phyloP scores from a whole-genome alignment of 2,797 vertebrate species.

The Halcyon leucocephala region DNA sequence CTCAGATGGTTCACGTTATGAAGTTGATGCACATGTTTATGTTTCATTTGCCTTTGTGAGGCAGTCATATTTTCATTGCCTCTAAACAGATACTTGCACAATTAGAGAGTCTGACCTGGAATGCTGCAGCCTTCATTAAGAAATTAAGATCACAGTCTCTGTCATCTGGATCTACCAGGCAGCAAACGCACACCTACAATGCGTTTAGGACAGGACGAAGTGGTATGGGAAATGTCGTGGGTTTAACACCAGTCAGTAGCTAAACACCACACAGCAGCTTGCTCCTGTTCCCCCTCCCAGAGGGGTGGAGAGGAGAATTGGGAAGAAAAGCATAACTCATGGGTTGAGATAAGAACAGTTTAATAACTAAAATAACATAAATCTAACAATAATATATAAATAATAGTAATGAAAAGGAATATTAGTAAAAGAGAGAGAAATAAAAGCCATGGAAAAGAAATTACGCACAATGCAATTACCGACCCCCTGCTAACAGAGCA shows the following conservation, averaged over 20 bases:
- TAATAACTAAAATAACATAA: background rate
- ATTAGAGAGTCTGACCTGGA: background rate
- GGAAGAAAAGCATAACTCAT: background rate
- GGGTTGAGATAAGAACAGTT: background rate
- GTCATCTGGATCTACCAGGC: background rate
- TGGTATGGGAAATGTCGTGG: too few species aligned
- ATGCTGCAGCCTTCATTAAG: background rate
- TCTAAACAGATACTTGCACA: background rate
- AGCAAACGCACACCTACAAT: background rate
- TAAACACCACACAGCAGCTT: background rate
- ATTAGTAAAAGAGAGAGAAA: background rate
- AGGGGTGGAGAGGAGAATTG: background rate
- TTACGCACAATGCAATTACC: background rate
- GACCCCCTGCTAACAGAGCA: background rate
- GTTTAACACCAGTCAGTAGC: too few species aligned
- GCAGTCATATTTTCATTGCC: background rate
- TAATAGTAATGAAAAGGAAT: background rate
- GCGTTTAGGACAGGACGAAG: too few species aligned
- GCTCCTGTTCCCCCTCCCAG: background rate
- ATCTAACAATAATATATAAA: background rate
- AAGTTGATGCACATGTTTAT: background rate
- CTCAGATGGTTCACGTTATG: background rate
- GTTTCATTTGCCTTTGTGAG: background rate
- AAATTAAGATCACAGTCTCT: background rate
- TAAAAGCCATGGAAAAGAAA: background rate